Percentiles rank a stretch among this genome's conserved stretches.
Conservation (phyloP, 2,113 vertebrate species). For the Sakesphorus luctuosus region DNA sequence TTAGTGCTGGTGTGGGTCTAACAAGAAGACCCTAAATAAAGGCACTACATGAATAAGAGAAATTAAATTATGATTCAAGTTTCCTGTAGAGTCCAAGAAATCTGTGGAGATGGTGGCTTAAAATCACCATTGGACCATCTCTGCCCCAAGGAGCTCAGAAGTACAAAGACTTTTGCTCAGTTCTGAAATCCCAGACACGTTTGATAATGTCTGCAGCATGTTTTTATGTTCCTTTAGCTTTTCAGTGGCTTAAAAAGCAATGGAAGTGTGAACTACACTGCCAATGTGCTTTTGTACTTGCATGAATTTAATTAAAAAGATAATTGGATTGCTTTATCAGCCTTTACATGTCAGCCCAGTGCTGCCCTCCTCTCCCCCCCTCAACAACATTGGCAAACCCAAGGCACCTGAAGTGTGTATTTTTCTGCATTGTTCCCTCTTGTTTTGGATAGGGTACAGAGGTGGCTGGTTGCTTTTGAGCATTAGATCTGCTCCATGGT, state of each 20-base stretch:
- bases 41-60: neutral
- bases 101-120: neutral
- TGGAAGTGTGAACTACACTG: neutral
- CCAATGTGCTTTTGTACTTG: neutral
- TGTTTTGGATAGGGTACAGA: neutral
- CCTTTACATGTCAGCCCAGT: neutral
- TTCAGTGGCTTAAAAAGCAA: neutral
- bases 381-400: neutral
- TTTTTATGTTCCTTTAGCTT: neutral
- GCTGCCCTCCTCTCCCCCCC: neutral
- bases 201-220: neutral
- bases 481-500: neutral
- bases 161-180: neutral
- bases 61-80: neutral
- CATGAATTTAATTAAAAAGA: slow-evolving; percentile 43
- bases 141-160: neutral
- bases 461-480: neutral
- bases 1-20: neutral
- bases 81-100: neutral
- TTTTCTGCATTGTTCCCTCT: neutral
- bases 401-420: neutral
- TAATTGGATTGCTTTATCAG: slow-evolving; percentile 49
- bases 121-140: accelerated
- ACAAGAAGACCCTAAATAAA: neutral
- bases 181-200: neutral